Base-by-base conservation (phyloP, 2,113 vertebrate species). In the Eonycteris spelaea region DNA sequence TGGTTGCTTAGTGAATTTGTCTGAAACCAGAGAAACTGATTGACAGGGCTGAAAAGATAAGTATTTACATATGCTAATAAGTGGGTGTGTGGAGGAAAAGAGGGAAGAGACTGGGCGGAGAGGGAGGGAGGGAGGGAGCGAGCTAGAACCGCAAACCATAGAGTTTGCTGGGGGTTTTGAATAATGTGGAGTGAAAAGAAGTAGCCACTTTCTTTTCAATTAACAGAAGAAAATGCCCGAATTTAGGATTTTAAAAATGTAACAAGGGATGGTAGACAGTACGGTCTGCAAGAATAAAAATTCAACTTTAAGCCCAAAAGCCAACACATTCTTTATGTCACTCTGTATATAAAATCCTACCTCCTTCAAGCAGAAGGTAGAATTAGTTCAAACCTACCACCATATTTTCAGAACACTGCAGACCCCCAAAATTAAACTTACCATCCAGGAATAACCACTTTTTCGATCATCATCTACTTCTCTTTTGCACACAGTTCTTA, bases 381-480 rank as follows among this genome's bases (percentile, higher is more conserved):
- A 63, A 43, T 11, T 90, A 45, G 40, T 6, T 88, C 94, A 90
- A 65, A 86, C 12, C 22, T 48, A 45, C 33, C 61, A 61, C 19
- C 21, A n/a, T 2, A 11, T 19, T 38, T 86, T 61, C 85, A 68
- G 51, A 82, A 30, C 11, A 94, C 22, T 4, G 24, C 4, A 74
- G 15, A 83, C 4, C 26, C 18, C 11, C 40, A 89, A 19, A 19
- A 61, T 74, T 3, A 55, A 14, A 67, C 98, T 95, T 97, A 99
- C 99, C 99, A 99, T 99, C 99, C 99, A 99, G 74, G 99, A 99
- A 38, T 98, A 98, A 0, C 99, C 99, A 3, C 97, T 91, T 7
- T 97, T 93, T 5, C 98, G 88, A 97, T 99, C 99, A 0, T 97
- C 12, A 82, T 99, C 99, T 14, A 99, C 98, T 95, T 99, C 99